Percentiles rank a stretch among this genome's conserved stretches.
Conservation (phyloP, 2,888 invertebrate species). For the Catocala fraxini region DNA sequence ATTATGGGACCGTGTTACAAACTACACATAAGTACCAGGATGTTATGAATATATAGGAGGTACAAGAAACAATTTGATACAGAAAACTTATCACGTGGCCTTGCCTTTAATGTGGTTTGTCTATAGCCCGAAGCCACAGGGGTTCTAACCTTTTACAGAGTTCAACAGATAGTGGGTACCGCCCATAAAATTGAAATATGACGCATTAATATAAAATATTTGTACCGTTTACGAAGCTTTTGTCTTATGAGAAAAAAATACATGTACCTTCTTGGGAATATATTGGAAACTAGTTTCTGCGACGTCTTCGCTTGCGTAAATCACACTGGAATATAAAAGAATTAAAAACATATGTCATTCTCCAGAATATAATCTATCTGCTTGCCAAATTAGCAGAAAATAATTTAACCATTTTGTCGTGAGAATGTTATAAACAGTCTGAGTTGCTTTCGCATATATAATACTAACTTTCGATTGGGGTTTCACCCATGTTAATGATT, state of each 20-base stretch:
- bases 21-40: not conserved
- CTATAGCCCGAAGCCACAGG: constrained; percentile 23
- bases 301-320: no score
- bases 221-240: constrained; percentile 24
- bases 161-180: constrained; percentile 20
- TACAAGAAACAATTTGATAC: constrained; percentile 21
- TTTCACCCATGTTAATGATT: no score
- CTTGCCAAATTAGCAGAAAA: no score
- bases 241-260: constrained; percentile 27
- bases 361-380: no score
- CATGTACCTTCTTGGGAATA: constrained; percentile 18
- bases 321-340: no score
- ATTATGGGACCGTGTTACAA: no score
- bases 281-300: constrained; percentile 11
- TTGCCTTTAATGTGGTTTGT: constrained; percentile 31
- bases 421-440: no score
- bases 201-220: constrained; percentile 48
- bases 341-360: no score
- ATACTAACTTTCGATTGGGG: no score
- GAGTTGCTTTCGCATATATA: no score
- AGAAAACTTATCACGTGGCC: constrained; percentile 17
- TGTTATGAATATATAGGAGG: not conserved
- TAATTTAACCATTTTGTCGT: no score
- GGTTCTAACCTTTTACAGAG: constrained; percentile 10
- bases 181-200: constrained; percentile 47